Evolutionary conservation across 2,113 vertebrate genomes (phyloP).

Genomic region (Bambusicola thoracicus): DNA sequence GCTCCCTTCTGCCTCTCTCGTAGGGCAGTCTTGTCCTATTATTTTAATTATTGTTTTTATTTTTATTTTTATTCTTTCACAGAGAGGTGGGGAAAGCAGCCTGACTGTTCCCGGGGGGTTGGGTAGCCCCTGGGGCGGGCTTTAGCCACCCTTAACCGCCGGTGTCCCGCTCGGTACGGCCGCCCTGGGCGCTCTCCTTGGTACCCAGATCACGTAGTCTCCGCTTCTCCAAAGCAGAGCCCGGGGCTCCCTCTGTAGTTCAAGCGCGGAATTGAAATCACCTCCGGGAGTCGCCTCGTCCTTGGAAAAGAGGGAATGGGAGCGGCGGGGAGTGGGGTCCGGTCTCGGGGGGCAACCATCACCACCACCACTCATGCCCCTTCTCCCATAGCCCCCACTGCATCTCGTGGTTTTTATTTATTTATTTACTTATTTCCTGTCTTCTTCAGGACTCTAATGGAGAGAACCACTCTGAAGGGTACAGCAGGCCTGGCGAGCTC

Average conservation of each 20-base stretch:
- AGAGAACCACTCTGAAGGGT: neutral
- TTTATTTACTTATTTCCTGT: too few species aligned
- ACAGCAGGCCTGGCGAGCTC: neutral
- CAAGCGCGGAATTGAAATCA: neutral
- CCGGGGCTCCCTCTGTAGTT: constrained; percentile 63
- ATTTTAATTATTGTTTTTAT: neutral
- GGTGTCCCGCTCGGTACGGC: too few species aligned
- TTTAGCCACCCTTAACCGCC: fast-evolving
- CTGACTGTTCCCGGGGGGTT: neutral
- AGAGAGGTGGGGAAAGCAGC: fast-evolving
- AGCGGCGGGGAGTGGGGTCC: too few species aligned
- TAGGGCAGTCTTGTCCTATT: fast-evolving
- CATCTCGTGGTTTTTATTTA: too few species aligned
- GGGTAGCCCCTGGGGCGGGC: fast-evolving
- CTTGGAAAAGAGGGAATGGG: fast-evolving
- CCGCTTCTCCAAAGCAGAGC: neutral
- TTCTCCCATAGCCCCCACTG: too few species aligned
- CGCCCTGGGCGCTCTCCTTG: neutral
- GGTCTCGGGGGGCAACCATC: neutral
- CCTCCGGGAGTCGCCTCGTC: neutral
- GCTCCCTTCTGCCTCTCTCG: neutral
- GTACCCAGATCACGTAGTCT: neutral
- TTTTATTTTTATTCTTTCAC: neutral
- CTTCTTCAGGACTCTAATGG: neutral
- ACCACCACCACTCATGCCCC: neutral